Evolutionary conservation across 53 echinoderm and acorn worm genomes (phyloP), one percentile per base, ranked within the genome.

Genomic region (Stichopus horrens): DNA sequence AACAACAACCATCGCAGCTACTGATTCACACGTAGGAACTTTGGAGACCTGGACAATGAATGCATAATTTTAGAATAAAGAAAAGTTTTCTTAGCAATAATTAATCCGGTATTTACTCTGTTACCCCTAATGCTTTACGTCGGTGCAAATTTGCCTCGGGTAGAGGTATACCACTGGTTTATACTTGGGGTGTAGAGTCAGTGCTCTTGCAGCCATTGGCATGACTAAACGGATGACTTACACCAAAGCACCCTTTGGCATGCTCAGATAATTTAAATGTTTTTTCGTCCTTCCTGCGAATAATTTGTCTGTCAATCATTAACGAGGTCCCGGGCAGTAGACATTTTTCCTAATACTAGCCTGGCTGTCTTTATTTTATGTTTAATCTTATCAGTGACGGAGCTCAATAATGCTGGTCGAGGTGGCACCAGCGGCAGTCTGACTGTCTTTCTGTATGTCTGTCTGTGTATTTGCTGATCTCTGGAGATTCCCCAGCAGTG

Each of bases 281-380:
- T 79, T 79, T 18, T 53, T 55, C 54, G 19, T 79, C 19, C 79
- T 55, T 79, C 55, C 56, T 53, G 6, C 4, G 54, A 79, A 79
- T 79, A 79, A 79, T 55, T 79, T 53, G 55, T 79, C 54, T 79
- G 79, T 79, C 79, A 79, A 55, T 79, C 79, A 79, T 63, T 63
- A 10, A 13, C 53, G 8, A 52, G 75, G 21, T 75, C 75, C 23
- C 23, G 23, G 21, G 75, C 75, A 75, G 75, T 52, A 75, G 52
- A 37, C 11, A 23, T 13, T 0, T 5, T 52, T 37, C 52, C 52
- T 75, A 20, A 20, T 19, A 10, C 23, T 5, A 23, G 9, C 23
- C 21, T 75, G 52, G 14, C 37, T 37, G 37, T 37, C 37, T 37
- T 37, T 2, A 37, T 37, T 37, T 37, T 37, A 37, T 37, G 37